Evolutionary conservation across 2,888 invertebrate genomes (phyloP).

Genomic region (Noctuana brunneofusca): DNA sequence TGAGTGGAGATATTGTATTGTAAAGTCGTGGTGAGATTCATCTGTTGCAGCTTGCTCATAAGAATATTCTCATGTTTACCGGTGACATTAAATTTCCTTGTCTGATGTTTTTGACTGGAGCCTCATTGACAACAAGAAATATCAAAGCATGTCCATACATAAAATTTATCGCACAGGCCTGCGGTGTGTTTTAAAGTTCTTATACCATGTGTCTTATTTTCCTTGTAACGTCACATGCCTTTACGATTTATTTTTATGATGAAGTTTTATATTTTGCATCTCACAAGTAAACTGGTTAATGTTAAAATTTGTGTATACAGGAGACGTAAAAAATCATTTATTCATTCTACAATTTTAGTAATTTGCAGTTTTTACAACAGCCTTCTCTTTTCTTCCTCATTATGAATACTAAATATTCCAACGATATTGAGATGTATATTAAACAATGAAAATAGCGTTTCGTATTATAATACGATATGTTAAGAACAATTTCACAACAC

Average conservation of each 20-base stretch:
- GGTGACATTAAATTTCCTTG: conserved; percentile 73
- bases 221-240: conserved; percentile 37
- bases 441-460: conserved; percentile 8
- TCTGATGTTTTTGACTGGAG: conserved; percentile 67
- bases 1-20: conserved; percentile 69
- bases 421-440: not conserved
- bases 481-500: conserved; percentile 38
- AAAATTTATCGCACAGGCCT: conserved; percentile 63
- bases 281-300: not conserved
- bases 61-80: conserved; percentile 64
- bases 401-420: not conserved
- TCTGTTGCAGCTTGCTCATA: conserved; percentile 70
- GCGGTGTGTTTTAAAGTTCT: conserved; percentile 55
- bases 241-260: conserved; percentile 11
- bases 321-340: too few species aligned
- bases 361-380: too few species aligned
- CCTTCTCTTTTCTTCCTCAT: not conserved
- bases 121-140: conserved; percentile 64
- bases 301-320: not conserved
- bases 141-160: conserved; percentile 60
- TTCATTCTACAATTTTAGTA: too few species aligned
- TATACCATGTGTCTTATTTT: conserved; percentile 54
- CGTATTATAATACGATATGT: conserved; percentile 14
- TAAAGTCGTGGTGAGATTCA: conserved; percentile 78
- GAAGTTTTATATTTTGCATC: not conserved